Evolutionary conservation across 2,888 invertebrate species (phyloP).

Genomic region (Chrysolina haemoptera): DNA sequence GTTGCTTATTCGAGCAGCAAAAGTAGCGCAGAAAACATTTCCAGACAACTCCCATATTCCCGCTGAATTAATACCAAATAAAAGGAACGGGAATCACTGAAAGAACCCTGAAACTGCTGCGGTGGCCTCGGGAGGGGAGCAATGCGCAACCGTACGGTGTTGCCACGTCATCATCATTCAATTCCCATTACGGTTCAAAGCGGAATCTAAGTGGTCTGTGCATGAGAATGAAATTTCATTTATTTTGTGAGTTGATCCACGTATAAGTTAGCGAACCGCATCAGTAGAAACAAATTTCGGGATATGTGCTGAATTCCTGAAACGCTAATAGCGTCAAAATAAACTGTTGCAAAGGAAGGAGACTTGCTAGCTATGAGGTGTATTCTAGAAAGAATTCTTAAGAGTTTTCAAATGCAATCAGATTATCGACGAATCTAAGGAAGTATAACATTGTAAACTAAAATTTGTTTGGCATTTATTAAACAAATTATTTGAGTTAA

Average conservation of each 20-base stretch:
- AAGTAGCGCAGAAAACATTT: background rate
- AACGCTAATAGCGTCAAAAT: no score
- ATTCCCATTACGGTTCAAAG: background rate
- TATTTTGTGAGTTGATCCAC: background rate
- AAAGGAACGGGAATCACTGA: constrained; percentile 49
- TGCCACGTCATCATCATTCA: constrained; percentile 20
- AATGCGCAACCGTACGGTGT: constrained; percentile 55
- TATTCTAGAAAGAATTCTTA: no score
- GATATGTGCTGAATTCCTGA: no score
- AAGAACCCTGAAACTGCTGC: constrained; percentile 42
- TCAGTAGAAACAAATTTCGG: background rate
- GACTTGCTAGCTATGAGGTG: no score
- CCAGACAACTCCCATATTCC: constrained; percentile 41
- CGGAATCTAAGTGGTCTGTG: background rate
- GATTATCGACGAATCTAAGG: no score
- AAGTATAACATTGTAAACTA: no score
- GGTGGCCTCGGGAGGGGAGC: constrained; percentile 53
- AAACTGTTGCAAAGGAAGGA: no score
- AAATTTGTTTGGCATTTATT: no score
- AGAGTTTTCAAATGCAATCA: no score
- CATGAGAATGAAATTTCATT: background rate
- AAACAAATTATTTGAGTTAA: no score
- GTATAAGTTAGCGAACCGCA: background rate
- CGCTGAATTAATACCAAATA: constrained; percentile 54
- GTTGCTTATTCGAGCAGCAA: constrained; percentile 6